Conservation (phyloP, 2,888 invertebrate genomes). For the Lasioglossum pauxillum region DNA sequence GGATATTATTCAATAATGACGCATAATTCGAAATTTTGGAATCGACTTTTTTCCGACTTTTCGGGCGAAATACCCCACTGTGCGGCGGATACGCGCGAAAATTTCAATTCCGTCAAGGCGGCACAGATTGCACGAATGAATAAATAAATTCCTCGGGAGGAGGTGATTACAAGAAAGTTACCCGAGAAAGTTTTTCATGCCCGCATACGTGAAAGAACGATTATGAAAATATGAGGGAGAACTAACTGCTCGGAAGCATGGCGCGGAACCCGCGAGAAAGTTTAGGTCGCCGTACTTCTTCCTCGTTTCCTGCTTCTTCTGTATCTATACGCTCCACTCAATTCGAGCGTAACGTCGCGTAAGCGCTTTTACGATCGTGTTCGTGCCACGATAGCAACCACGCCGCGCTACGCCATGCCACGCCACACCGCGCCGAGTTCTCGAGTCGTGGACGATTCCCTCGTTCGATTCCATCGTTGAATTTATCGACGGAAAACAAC, state of each 20-base stretch:
- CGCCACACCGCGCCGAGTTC: conserved; percentile 50
- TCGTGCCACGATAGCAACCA: conserved; percentile 70
- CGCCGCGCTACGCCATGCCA: conserved; percentile 27
- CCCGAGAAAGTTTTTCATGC: conserved; percentile 55
- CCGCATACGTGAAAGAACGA: conserved; percentile 42
- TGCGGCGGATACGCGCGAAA: background rate
- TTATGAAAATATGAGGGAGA: conserved; percentile 59
- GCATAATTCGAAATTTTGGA: no score
- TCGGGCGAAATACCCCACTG: no score
- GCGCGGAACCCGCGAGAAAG: conserved; percentile 55
- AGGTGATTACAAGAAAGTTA: conserved; percentile 37
- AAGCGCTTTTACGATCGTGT: conserved; percentile 75
- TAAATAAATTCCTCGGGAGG: conserved; percentile 28
- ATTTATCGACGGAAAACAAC: conserved; percentile 75
- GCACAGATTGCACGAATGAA: conserved; percentile 35
- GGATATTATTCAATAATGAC: no score
- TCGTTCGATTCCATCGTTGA: conserved; percentile 72
- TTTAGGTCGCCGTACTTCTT: conserved; percentile 60
- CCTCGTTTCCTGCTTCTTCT: conserved; percentile 60
- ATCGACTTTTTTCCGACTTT: no score
- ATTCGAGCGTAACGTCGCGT: conserved; percentile 75
- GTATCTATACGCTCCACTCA: conserved; percentile 68
- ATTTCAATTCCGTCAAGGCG: conserved; percentile 24
- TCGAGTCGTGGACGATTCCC: conserved; percentile 61
- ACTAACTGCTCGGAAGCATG: conserved; percentile 42